Conservation (phyloP, 2,113 vertebrate genomes). For the Lamprologus tigripictilis region DNA sequence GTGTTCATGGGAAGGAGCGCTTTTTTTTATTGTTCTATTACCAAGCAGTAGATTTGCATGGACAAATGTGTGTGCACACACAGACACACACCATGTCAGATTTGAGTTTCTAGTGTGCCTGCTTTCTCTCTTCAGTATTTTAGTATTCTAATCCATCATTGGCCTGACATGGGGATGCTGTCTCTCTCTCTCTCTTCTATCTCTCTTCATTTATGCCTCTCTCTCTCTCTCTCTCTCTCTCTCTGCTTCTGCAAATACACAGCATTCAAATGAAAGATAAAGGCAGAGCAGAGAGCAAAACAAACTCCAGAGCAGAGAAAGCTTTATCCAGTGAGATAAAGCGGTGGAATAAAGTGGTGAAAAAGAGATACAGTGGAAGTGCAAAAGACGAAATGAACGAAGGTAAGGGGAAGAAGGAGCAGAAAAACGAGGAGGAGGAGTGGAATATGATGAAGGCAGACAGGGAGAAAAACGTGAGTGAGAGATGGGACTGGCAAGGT, state of each 20-base stretch:
- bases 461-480: not conserved
- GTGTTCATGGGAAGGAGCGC: not conserved
- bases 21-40: slow-evolving; percentile 47
- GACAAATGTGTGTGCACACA: not conserved
- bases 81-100: slow-evolving; percentile 26
- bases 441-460: not conserved
- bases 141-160: slow-evolving; percentile 65
- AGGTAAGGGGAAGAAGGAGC: not conserved
- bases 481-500: not conserved
- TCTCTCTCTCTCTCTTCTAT: slow-evolving; percentile 15
- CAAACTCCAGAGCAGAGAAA: slow-evolving; percentile 40
- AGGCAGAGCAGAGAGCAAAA: slow-evolving; percentile 40
- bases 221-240: not conserved
- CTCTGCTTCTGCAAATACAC: slow-evolving; percentile 18
- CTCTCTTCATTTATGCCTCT: not conserved
- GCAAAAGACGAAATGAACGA: not conserved
- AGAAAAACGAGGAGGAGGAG: not conserved
- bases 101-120: slow-evolving; percentile 31
- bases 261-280: slow-evolving; percentile 48
- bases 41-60: slow-evolving; percentile 12
- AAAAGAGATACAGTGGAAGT: slow-evolving; percentile 4
- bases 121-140: slow-evolving; percentile 51
- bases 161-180: slow-evolving; percentile 55
- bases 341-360: not conserved
- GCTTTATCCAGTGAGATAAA: slow-evolving; percentile 55